Evolutionary conservation across 2,797 vertebrate species (phyloP), one percentile per base, ranked within the genome.

Genomic region (Holocentrus rufus): DNA sequence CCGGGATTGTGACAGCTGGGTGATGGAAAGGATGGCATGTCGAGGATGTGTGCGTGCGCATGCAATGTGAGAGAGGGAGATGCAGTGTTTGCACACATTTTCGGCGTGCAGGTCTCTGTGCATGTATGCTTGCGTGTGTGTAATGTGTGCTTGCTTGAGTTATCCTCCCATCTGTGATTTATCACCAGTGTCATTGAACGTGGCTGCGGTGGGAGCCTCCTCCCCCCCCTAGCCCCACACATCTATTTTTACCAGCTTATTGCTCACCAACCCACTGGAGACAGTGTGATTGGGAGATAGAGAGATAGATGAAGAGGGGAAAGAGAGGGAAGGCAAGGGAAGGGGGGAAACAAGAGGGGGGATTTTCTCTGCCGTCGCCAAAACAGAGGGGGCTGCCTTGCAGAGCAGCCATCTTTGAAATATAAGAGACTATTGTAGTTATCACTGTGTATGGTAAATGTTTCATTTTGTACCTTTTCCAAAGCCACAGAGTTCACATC

Each of bases 221-320:
- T 74, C 82, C 84, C 69, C 72, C 74, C 5, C 36, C 1, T 66
- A 77, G 87, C 74, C 39, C 62, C 70, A 68, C 76, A 69, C 57
- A 77, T 85, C 90, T 92, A 87, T 92, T 92, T 91, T 92, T 89
- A 91, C 83, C 80, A 44, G 77, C 78, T 85, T 86, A 85, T 88
- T 84, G 84, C 87, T 85, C 81, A 79, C 81, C 70, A 76, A 63
- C 74, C 81, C 80, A 69, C 67, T 74, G 63, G 76, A 85, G 75
- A 82, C 56, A 17, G 67, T 57, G 53, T 79, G 79, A 90, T 88
- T 68, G 70, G 69, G 71, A 79, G 89, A 89, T 81, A 55, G 77
- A 79, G 23, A 13, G 63, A 63, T 74, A 65, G 70, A 87, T 78
- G 34, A 79, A 66, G 76, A 72, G 70, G 76, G 63, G 64, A 49